Base-by-base conservation (phyloP, 1,140 invertebrate species). In the Drosophila serrata region DNA sequence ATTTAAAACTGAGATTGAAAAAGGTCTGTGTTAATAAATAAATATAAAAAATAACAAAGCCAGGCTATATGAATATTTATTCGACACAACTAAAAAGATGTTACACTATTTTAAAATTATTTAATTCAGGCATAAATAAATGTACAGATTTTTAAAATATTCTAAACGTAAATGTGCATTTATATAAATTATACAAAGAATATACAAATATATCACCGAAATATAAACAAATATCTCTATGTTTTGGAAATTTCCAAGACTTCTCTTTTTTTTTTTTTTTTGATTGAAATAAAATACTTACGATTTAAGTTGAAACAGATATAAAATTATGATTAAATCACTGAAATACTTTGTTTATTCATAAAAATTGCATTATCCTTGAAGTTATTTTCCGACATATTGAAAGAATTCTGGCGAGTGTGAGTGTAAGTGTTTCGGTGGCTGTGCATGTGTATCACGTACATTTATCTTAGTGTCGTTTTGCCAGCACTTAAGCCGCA, bases 381-480 rank as follows among this genome's bases (percentile, higher is more conserved):
- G 31, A 12, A 24, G 3, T 15, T n/a, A n/a, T 42, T 43, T 9
- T 1, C 13, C 5, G 4, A 35, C 31, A 53, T 4, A 35, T 53
- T 53, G 19, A 17, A 19, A 17, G n/a, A 27, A n/a, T 22, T 35
- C n/a, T 35, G 31, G 24, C 29, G 19, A 58, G 64, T 72, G 49
- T n/a, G 11, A 39, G 68, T 70, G 64, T 60, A 49, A 33, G 51
- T 77, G 37, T 43, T 45, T 69, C 29, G 19, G 31, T 61, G 8
- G 48, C 22, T 24, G 29, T 63, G 48, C 57, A 19, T 65, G 63
- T 19, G 53, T 88, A 84, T 88, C 85, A 88, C 85, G 85, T 90
- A 88, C 84, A 90, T 88, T 88, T 90, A 88, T 88, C 85, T 90
- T 85, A 85, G 85, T 90, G 85, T 88, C 84, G 76, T 84, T 90